These are phyloP conservation scores for Microtus ochrogaster DNA, from an alignment of 2,113 vertebrate species.

Conservation along the genomic window DNA sequence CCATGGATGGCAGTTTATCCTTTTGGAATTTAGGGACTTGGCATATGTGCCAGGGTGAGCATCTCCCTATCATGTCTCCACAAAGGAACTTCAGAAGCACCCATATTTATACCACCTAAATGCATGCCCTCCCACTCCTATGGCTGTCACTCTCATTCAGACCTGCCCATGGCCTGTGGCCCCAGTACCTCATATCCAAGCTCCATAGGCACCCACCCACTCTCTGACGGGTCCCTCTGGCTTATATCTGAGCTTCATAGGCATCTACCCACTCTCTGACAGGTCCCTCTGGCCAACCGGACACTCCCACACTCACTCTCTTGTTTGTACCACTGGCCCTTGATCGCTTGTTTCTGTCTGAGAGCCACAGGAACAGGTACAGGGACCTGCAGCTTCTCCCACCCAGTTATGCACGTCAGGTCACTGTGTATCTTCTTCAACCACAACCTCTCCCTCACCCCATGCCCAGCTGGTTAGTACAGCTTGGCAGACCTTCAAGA, in stretches of 20 bases:
- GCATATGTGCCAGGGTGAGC: not conserved
- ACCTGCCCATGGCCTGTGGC: too few species aligned
- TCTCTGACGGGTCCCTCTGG: not conserved
- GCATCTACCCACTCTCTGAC: not conserved
- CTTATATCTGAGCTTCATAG: not conserved
- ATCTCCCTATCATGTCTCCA: not conserved
- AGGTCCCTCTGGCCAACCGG: too few species aligned
- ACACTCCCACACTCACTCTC: not conserved
- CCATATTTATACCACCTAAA: not conserved
- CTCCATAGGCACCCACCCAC: not conserved
- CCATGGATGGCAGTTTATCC: too few species aligned
- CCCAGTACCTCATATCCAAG: fast-evolving
- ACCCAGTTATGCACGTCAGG: not conserved
- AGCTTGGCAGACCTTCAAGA: not conserved
- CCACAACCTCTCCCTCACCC: not conserved
- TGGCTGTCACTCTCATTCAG: not conserved
- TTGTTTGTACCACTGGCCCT: fast-evolving
- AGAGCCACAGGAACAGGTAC: not conserved
- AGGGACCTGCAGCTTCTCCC: not conserved
- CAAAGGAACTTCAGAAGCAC: too few species aligned
- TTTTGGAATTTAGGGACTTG: not conserved
- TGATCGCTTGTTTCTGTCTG: not conserved
- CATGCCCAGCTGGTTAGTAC: too few species aligned
- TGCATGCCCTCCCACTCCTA: fast-evolving
- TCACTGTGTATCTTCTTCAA: not conserved